Evolutionary conservation across 2,113 vertebrate species (phyloP), one percentile per base, ranked within the genome.

Genomic region (Caloenas nicobarica): DNA sequence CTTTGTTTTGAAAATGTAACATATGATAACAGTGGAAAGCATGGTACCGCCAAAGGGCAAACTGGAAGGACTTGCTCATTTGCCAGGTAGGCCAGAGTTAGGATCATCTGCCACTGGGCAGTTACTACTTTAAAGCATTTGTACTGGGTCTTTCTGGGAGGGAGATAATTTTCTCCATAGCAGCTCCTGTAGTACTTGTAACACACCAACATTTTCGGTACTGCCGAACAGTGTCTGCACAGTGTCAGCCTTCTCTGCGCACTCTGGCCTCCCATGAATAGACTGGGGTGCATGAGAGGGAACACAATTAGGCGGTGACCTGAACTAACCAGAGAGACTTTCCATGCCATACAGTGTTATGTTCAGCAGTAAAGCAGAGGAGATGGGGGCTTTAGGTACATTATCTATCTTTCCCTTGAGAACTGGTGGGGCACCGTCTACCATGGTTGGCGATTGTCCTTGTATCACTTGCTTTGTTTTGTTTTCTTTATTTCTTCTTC

Each of bases 1-100:
- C 16, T 81, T 89, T 85, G 36, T 70, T 94, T 89, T 77, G 44
- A 54, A 87, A 90, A 86, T n/a, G 23, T n/a, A 88, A 44, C 9
- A 2, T 51, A 29, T 13, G 28, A 15, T 80, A 91, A 54, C 46
- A 44, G 64, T 54, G 54, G 53, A 93, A 88, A 88, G 40, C 24
- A 24, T 46, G 21, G 21, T 13, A 23, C 48, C 80, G 54, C 42
- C n/a, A 34, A 70, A 77, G 25, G 9, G 14, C n/a, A 77, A 16
- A 28, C 36, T 72, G 54, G 66, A 94, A 62, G 50, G 24, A 70
- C 36, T 60, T 0, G 0, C 25, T 13, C 11, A 8, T 66, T 85
- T 89, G 7, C 62, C 58, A 82, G 44, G 3, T 38, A 69, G 21
- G 29, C 14, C 71, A 64, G 62, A 82, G 28, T 70, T 77, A 61